phyloP scores from a whole-genome alignment of 2,888 invertebrate genomes.

The Dryocosmus kuriphilus region DNA sequence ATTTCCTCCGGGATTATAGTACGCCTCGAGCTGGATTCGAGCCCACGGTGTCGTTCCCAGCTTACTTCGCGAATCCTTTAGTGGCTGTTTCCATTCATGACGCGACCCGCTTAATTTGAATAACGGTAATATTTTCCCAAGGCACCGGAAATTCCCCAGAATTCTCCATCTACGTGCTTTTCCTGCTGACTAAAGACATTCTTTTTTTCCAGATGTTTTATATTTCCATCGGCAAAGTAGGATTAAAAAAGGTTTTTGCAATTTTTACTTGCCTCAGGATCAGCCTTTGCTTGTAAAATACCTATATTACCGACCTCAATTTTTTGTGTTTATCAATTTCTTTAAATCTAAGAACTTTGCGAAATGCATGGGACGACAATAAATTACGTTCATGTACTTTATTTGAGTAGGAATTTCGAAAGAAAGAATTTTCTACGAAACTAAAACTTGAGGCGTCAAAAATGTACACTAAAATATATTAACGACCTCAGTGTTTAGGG shows the following conservation, averaged over 20 bases:
- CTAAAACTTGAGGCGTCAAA: no score
- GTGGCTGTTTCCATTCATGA: slow-evolving; percentile 61
- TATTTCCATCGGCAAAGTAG: background rate
- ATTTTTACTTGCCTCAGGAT: background rate
- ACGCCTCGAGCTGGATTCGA: slow-evolving; percentile 33
- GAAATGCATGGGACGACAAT: no score
- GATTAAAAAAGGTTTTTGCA: background rate
- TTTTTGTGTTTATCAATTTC: no score
- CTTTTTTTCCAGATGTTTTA: background rate
- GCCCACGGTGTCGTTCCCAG: slow-evolving; percentile 25
- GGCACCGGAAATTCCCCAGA: slow-evolving; percentile 53
- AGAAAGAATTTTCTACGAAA: no score
- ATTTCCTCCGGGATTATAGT: slow-evolving; percentile 48
- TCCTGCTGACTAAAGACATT: background rate
- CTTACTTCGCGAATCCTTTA: slow-evolving; percentile 46
- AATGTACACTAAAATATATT: no score
- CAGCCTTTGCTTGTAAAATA: slow-evolving; percentile 1
- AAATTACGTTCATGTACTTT: no score
- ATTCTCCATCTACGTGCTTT: slow-evolving; percentile 42
- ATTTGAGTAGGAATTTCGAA: no score
- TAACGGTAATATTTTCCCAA: slow-evolving; percentile 53
- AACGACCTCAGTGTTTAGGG: no score
- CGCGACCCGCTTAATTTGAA: slow-evolving; percentile 61
- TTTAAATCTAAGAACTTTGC: no score
- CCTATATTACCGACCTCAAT: no score